A percentile compares a stretch with the other conserved stretches of the same genome.
These are phyloP conservation scores for Momotus momota DNA, from an alignment of 2,797 vertebrate genomes.

Conservation along the genomic window DNA sequence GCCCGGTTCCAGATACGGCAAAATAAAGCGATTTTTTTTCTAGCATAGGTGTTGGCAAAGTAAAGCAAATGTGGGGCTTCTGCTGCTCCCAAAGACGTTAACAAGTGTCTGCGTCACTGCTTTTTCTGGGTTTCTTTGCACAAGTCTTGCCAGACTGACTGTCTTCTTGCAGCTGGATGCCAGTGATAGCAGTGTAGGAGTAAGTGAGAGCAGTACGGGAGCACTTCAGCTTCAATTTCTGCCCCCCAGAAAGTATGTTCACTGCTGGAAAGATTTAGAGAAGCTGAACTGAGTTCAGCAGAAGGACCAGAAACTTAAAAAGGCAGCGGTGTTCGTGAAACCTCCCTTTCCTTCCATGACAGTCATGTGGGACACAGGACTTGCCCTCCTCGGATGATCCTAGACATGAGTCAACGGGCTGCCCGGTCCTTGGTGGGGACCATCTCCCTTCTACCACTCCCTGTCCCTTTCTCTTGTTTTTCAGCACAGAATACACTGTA, in stretches of 20 bases:
- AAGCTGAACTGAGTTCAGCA: neutral
- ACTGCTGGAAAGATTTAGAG: neutral
- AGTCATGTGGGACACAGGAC: accelerated
- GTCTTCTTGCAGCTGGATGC: neutral
- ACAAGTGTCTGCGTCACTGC: neutral
- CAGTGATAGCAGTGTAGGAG: neutral
- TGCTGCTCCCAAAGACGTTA: neutral
- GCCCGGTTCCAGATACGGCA: neutral
- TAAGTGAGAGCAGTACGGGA: neutral
- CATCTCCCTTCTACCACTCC: neutral
- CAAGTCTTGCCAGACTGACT: neutral
- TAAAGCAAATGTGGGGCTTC: neutral
- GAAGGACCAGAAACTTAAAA: neutral
- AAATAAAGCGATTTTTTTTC: neutral
- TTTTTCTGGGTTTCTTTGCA: neutral
- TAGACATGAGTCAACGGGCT: neutral
- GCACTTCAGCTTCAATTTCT: neutral
- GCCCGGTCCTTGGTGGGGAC: accelerated
- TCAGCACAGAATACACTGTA: neutral
- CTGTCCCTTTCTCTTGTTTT: neutral
- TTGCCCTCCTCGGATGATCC: neutral
- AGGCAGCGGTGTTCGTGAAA: neutral
- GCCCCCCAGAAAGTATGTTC: neutral
- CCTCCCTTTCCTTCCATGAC: neutral
- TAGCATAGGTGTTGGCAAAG: neutral